Conservation (phyloP, 2,888 invertebrate genomes). For the Philereme vetulata region DNA sequence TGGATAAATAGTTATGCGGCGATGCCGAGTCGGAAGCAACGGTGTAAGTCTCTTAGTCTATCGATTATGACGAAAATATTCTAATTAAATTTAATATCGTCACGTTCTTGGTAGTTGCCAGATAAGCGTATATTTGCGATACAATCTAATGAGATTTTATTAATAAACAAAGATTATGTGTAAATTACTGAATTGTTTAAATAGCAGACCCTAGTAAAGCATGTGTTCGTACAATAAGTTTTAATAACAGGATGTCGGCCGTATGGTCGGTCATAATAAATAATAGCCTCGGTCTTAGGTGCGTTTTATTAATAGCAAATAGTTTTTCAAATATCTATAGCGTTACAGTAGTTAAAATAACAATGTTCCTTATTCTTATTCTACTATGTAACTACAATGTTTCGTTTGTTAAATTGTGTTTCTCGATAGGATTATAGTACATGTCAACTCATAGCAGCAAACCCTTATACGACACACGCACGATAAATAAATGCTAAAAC, state of each 20-base stretch:
- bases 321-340: constrained; percentile 7
- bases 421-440: background rate
- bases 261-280: constrained; percentile 38
- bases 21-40: constrained; percentile 44
- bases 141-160: constrained; percentile 12
- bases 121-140: constrained; percentile 5
- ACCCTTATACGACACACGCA: constrained; percentile 8
- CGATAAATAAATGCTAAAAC: constrained; percentile 7
- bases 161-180: constrained; percentile 12
- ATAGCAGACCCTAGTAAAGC: constrained; percentile 5
- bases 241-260: constrained; percentile 37
- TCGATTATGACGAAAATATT: constrained; percentile 26
- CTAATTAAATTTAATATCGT: constrained; percentile 20
- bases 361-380: background rate
- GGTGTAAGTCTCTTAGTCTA: constrained; percentile 36
- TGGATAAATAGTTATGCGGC: constrained; percentile 50
- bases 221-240: constrained; percentile 25
- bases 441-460: constrained; percentile 1
- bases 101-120: constrained; percentile 11
- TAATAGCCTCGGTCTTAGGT: constrained; percentile 31
- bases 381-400: background rate
- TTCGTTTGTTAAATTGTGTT: background rate
- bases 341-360: constrained; percentile 7
- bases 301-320: constrained; percentile 27
- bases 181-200: constrained; percentile 16